A percentile compares a stretch with the other conserved stretches of the same genome.
phyloP scores from a whole-genome alignment of 2,888 invertebrate species.

The Stenichneumon culpator region DNA sequence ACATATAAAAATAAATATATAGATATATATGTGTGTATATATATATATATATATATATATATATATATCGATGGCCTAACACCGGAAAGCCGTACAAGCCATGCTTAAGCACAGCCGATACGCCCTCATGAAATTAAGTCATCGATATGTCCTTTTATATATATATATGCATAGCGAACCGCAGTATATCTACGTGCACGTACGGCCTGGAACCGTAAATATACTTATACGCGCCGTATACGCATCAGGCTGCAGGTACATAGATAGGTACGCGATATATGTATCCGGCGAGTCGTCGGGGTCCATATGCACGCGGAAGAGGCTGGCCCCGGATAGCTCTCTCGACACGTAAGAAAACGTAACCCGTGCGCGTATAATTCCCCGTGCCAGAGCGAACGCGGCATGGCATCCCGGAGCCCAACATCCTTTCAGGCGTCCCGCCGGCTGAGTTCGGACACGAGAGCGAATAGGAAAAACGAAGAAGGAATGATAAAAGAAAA shows the following conservation, averaged over 20 bases:
- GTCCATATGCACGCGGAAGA: slow-evolving; percentile 69
- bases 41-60: too few relatives aligned
- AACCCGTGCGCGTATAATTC: slow-evolving; percentile 60
- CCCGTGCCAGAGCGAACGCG: slow-evolving; percentile 44
- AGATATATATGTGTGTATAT: background rate
- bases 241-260: slow-evolving; percentile 62
- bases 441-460: slow-evolving; percentile 48
- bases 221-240: slow-evolving; percentile 54
- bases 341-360: slow-evolving; percentile 58
- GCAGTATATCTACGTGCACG: background rate
- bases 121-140: background rate
- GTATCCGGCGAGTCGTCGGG: slow-evolving; percentile 61
- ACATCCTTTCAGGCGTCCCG: slow-evolving; percentile 69
- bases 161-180: background rate
- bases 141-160: slow-evolving; percentile 7
- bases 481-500: slow-evolving; percentile 36
- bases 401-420: slow-evolving; percentile 22
- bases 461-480: slow-evolving; percentile 20
- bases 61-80: background rate
- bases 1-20: background rate
- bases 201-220: slow-evolving; percentile 27
- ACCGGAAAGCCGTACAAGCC: background rate
- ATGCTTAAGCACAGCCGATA: background rate
- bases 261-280: slow-evolving; percentile 34
- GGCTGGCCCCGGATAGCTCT: slow-evolving; percentile 39